Conservation (phyloP, 2,888 invertebrate species). For the Hyles lineata region DNA sequence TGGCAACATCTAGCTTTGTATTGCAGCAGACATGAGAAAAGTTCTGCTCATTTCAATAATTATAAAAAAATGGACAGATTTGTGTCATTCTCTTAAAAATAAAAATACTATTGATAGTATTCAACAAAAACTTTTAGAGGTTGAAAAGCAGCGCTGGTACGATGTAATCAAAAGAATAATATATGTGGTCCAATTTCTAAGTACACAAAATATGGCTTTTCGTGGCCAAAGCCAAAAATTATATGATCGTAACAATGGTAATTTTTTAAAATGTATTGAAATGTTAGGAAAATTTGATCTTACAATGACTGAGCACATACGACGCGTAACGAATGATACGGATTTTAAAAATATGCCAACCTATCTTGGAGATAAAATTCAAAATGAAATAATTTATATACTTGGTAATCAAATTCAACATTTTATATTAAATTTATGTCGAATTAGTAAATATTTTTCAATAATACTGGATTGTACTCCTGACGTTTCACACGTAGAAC, state of each 20-base stretch:
- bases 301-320: conserved; percentile 32
- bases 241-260: conserved; percentile 37
- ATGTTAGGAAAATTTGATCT: conserved; percentile 37
- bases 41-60: conserved; percentile 34
- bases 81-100: conserved; percentile 34
- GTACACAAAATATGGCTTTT: conserved; percentile 36
- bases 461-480: conserved; percentile 31
- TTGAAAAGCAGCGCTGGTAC: conserved; percentile 37
- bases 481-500: conserved; percentile 36
- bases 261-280: conserved; percentile 36
- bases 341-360: conserved; percentile 31
- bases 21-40: conserved; percentile 37
- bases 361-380: conserved; percentile 30
- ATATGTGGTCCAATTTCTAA: conserved; percentile 37
- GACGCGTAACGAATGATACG: conserved; percentile 33
- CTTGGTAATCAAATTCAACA: conserved; percentile 31
- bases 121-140: conserved; percentile 36
- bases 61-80: conserved; percentile 36
- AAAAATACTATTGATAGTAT: conserved; percentile 33
- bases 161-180: conserved; percentile 37
- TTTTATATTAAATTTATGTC: conserved; percentile 33
- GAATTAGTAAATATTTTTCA: conserved; percentile 33
- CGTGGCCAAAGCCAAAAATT: conserved; percentile 35
- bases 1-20: conserved; percentile 36
- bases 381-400: conserved; percentile 32